A percentile compares a stretch with the other conserved stretches of the same genome.
These are phyloP conservation scores for Drosophila longiperda DNA, from an alignment of 2,888 invertebrate species.

Conservation along the genomic window DNA sequence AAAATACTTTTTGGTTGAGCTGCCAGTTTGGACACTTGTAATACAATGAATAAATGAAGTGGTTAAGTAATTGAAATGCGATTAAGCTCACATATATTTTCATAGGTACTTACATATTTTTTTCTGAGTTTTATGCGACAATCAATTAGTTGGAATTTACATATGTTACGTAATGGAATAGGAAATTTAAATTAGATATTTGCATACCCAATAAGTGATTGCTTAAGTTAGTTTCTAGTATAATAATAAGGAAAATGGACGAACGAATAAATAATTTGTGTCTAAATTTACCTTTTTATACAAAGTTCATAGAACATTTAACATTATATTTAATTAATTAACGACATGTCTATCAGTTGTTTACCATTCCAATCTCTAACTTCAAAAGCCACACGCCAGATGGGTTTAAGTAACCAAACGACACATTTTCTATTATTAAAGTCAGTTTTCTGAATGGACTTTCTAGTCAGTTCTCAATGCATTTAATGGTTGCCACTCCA, in stretches of 20 bases:
- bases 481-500: conserved; percentile 12
- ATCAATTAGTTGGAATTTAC: conserved; percentile 33
- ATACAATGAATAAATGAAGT: conserved; percentile 77
- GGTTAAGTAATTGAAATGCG: conserved; percentile 76
- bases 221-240: not conserved
- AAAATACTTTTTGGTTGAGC: conserved; percentile 52
- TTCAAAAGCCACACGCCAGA: not conserved
- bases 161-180: not conserved
- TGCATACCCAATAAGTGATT: not conserved
- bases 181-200: not conserved
- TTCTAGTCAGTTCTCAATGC: conserved; percentile 2
- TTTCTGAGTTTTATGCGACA: not conserved
- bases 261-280: not conserved
- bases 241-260: not conserved
- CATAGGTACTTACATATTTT: conserved; percentile 24
- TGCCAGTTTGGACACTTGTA: conserved; percentile 72
- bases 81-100: conserved; percentile 57
- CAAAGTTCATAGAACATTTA: not conserved
- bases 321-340: not conserved
- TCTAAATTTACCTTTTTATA: not conserved
- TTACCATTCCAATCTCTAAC: not conserved
- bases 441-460: not conserved
- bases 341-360: not conserved
- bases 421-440: conserved; percentile 5
- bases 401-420: not conserved